A percentile compares a stretch with the other conserved stretches of the same genome.
Conservation (phyloP, 2,113 vertebrate genomes). For the Bambusicola thoracicus region DNA sequence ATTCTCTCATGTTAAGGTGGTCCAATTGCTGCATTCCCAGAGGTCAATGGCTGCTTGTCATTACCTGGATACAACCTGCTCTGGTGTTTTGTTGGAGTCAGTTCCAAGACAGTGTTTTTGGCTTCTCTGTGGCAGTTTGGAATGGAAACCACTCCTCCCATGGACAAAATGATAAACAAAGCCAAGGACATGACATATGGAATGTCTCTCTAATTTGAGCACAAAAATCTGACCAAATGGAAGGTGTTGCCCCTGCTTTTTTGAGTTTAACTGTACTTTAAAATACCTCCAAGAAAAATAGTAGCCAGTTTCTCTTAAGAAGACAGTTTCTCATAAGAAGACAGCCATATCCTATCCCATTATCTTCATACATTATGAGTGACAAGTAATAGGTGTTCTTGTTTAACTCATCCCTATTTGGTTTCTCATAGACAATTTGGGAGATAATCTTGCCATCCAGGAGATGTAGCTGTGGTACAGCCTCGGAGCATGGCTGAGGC, state of each 20-base stretch:
- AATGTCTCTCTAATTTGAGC: background rate
- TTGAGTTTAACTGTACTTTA: background rate
- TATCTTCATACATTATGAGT: background rate
- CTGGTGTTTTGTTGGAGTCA: slow-evolving; percentile 50
- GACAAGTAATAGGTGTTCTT: background rate
- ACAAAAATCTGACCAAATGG: background rate
- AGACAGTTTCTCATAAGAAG: background rate
- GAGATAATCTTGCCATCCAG: background rate
- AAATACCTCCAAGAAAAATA: background rate
- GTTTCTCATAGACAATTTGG: background rate
- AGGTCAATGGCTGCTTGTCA: slow-evolving; percentile 61
- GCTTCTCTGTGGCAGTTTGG: background rate
- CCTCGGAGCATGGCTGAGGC: background rate
- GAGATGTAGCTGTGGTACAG: background rate
- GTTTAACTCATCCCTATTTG: background rate
- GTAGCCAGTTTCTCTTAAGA: background rate
- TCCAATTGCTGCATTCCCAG: slow-evolving; percentile 49
- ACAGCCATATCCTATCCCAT: background rate
- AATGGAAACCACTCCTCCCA: background rate
- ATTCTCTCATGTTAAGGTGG: slow-evolving; percentile 67
- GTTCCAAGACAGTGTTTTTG: slow-evolving; percentile 41
- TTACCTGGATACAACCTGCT: slow-evolving; percentile 26
- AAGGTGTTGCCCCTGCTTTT: no score
- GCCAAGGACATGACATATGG: accelerated
- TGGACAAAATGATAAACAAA: background rate